Evolutionary conservation across 2,797 vertebrate species (phyloP), one percentile per base, ranked within the genome.

Genomic region (Gambusia yucatana): DNA sequence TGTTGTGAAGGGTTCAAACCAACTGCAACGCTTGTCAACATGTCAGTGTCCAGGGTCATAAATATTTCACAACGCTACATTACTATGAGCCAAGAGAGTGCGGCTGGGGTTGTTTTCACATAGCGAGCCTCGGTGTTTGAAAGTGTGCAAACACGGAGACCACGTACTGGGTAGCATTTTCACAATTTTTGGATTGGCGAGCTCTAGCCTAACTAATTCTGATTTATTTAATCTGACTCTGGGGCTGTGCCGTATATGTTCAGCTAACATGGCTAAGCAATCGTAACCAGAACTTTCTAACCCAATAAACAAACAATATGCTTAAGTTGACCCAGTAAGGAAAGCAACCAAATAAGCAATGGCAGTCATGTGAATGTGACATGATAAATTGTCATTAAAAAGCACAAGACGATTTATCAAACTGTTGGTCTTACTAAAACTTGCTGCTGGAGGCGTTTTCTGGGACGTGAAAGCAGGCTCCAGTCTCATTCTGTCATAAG

Each of bases 61-160:
- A 73, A 73, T 78, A 48, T 63, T 73, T 48, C 5, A 63, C 22
- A 48, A n/a, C n/a, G n/a, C 52, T 20, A 22, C 61, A 78, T 61
- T 61, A 55, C n/a, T 61, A 47, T 30, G 20, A 47, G 30, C 43
- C 22, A n/a, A n/a, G 43, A 36, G 52, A 47, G 52, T 20, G 52
- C 9, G 47, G 33, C 75, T 67, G 44, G 61, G 36, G 22, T 41
- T 69, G 63, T 28, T 77, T 67, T 77, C 76, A 55, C 65, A 69
- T 28, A 1, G 8, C 48, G 36, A 43, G 63, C 43, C 41, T 47
- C 22, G 14, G 10, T 28, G 36, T 69, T 39, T 69, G 75, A 20
- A 69, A 69, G 47, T 30, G 25, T 69, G 47, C 25, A 20, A 33
- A 47, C 36, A 63, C 30, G 43, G 46, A 20, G 55, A 22, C 7